Percentiles rank a stretch among this genome's conserved stretches.
phyloP scores from a whole-genome alignment of 2,113 vertebrate genomes.

The Chaetorhynchus papuensis region DNA sequence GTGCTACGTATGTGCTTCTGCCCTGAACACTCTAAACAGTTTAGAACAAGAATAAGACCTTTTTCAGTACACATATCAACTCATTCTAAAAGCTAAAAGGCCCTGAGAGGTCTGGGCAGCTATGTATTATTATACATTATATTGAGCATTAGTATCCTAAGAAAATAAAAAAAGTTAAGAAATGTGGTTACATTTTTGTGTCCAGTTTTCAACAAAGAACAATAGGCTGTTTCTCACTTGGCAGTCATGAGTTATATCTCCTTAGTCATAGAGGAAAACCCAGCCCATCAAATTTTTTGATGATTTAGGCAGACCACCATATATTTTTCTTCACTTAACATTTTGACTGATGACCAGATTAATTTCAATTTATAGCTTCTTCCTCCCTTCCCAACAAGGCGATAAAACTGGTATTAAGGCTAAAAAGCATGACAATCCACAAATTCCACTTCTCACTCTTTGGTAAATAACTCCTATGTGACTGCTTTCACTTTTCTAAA shows the following conservation, averaged over 20 bases:
- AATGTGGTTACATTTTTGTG: background rate
- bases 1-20: accelerated
- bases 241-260: background rate
- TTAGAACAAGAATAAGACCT: background rate
- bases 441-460: background rate
- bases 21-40: background rate
- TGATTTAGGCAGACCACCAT: background rate
- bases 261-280: background rate
- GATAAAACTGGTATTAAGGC: background rate
- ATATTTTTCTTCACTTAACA: background rate
- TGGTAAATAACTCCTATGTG: background rate
- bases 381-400: background rate
- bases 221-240: background rate
- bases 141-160: background rate
- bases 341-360: slow-evolving; percentile 4
- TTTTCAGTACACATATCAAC: background rate
- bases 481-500: background rate
- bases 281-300: background rate
- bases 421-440: slow-evolving; percentile 13
- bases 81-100: background rate
- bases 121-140: background rate
- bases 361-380: slow-evolving; percentile 9
- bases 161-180: background rate
- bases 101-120: background rate
- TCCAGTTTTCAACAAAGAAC: background rate